Evolutionary conservation across 2,888 invertebrate genomes (phyloP).

Genomic region (Leucania comma): DNA sequence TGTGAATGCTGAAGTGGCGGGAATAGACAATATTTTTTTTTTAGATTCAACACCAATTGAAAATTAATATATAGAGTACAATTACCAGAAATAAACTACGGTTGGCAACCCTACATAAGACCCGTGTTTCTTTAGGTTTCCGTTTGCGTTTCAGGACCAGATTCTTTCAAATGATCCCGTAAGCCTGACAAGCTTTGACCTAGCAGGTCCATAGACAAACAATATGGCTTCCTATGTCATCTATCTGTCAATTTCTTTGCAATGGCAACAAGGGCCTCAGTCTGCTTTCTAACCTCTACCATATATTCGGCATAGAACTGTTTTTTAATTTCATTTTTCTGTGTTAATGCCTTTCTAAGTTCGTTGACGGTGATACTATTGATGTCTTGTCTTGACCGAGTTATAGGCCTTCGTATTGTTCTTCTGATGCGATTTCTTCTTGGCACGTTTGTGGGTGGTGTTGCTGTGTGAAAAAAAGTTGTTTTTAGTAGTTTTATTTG

Average conservation of each 20-base stretch:
- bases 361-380: constrained; percentile 22
- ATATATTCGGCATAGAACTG: constrained; percentile 5
- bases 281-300: constrained; percentile 24
- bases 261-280: constrained; percentile 12
- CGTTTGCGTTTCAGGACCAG: too few relatives aligned
- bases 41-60: too few relatives aligned
- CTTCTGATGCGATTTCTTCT: constrained; percentile 15
- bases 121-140: too few relatives aligned
- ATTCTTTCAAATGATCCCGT: too few relatives aligned
- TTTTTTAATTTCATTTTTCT: constrained; percentile 26
- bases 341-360: constrained; percentile 11
- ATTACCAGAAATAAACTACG: too few relatives aligned
- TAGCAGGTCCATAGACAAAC: too few relatives aligned
- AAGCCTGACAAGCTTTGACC: too few relatives aligned
- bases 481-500: background rate
- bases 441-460: background rate
- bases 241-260: background rate
- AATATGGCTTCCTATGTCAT: background rate
- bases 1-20: too few relatives aligned
- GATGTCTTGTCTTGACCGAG: background rate
- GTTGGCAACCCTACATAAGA: too few relatives aligned
- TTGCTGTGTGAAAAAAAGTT: constrained; percentile 1
- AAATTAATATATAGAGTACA: too few relatives aligned
- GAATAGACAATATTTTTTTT: too few relatives aligned
- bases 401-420: constrained; percentile 2